A percentile compares a stretch with the other conserved stretches of the same genome.
Evolutionary conservation across 2,113 vertebrate species (phyloP).

Genomic region (Gymnarchus niloticus): DNA sequence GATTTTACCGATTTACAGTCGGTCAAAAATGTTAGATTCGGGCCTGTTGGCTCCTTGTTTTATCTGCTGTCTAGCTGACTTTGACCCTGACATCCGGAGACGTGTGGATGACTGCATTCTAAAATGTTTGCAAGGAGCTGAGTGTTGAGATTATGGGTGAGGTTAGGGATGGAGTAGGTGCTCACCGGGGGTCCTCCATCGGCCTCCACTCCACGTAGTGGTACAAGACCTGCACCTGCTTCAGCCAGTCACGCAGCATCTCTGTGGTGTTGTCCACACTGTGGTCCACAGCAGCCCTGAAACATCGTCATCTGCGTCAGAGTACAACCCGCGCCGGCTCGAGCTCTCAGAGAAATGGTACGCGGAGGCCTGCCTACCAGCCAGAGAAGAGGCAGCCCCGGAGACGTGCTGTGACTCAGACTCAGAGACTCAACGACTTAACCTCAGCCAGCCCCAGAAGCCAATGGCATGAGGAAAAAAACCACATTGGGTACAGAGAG

Average conservation of each 20-base stretch:
- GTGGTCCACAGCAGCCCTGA: constrained; percentile 89
- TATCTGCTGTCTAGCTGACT: not conserved
- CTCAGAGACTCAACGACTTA: constrained; percentile 34
- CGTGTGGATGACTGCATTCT: not conserved
- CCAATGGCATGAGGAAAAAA: constrained; percentile 17
- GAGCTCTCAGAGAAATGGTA: not conserved
- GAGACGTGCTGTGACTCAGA: constrained; percentile 25
- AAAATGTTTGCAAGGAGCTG: not conserved
- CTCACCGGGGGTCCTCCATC: constrained; percentile 82
- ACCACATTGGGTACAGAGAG: not conserved
- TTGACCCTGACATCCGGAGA: no score
- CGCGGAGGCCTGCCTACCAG: not conserved
- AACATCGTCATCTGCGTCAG: not conserved
- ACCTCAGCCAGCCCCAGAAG: constrained; percentile 20
- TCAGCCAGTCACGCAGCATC: constrained; percentile 87
- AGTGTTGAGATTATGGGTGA: not conserved
- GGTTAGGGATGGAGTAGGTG: no score
- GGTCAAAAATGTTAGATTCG: not conserved
- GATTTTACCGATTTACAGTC: not conserved
- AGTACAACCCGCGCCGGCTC: no score
- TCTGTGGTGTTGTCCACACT: constrained; percentile 87
- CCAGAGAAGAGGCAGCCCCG: not conserved
- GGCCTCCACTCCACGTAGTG: constrained; percentile 95
- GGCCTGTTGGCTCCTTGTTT: not conserved
- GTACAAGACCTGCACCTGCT: constrained; percentile 73